phyloP scores from a whole-genome alignment of 2,113 vertebrate genomes.

The Romanogobio albipinnatus region DNA sequence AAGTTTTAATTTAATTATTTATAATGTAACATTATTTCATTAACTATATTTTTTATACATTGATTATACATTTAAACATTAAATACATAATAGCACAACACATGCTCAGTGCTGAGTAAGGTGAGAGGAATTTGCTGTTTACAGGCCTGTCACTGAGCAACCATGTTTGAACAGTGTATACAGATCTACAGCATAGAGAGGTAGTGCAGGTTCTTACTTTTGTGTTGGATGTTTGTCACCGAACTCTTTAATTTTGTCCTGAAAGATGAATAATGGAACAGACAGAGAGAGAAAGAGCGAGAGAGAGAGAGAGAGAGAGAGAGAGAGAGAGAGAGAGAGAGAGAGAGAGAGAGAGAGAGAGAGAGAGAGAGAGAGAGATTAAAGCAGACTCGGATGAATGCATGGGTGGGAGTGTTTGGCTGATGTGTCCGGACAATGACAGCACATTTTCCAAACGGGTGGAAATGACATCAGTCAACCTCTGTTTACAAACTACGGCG shows the following conservation, averaged over 20 bases:
- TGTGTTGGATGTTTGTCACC: conserved; percentile 91
- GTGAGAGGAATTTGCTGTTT: conserved; percentile 31
- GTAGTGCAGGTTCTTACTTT: conserved; percentile 81
- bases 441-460: conserved; percentile 78
- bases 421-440: conserved; percentile 63
- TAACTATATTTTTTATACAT: too few species aligned
- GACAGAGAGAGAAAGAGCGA: too few species aligned
- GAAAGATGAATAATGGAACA: conserved; percentile 58
- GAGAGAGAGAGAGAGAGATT: conserved; percentile 64
- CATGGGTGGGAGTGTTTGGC: conserved; percentile 67
- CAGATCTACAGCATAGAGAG: conserved; percentile 29
- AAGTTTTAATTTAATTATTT: too few species aligned
- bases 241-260: conserved; percentile 96
- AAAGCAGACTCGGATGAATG: conserved; percentile 69
- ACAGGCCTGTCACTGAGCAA: conserved; percentile 25
- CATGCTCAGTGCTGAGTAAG: neutral
- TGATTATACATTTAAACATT: too few species aligned
- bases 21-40: too few species aligned
- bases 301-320: conserved; percentile 64
- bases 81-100: neutral
- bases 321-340: conserved; percentile 62
- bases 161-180: conserved; percentile 10
- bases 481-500: conserved; percentile 66
- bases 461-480: conserved; percentile 81
- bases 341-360: conserved; percentile 66